These are phyloP conservation scores for Drosophila dunni DNA, from an alignment of 1,140 invertebrate species.

Conservation along the genomic window DNA sequence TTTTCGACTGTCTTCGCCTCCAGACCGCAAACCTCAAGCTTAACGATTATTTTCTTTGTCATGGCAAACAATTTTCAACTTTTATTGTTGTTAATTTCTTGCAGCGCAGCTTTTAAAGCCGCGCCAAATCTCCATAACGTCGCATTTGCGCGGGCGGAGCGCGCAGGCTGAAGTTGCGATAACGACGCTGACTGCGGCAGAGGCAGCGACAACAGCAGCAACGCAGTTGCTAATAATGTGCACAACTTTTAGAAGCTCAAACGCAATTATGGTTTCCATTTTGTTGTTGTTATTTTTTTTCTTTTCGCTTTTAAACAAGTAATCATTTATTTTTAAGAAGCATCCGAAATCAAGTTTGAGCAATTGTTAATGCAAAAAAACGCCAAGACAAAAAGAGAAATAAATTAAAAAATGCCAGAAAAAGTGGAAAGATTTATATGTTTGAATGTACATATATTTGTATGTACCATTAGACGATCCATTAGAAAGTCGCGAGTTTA, in stretches of 20 bases:
- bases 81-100: constrained; percentile 79
- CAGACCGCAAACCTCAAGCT: constrained; percentile 42
- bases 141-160: constrained; percentile 32
- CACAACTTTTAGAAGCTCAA: constrained; percentile 46
- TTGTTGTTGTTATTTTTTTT: constrained; percentile 35
- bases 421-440: constrained; percentile 61
- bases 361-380: constrained; percentile 68
- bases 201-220: neutral
- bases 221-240: constrained; percentile 47
- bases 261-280: constrained; percentile 55
- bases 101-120: constrained; percentile 54
- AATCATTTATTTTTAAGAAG: constrained; percentile 76
- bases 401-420: constrained; percentile 31
- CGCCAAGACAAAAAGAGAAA: constrained; percentile 33
- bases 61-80: constrained; percentile 75
- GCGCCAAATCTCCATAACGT: constrained; percentile 39
- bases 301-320: constrained; percentile 54
- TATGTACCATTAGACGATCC: constrained; percentile 37
- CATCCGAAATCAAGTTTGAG: constrained; percentile 74
- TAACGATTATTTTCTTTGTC: constrained; percentile 75
- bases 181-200: neutral
- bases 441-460: constrained; percentile 15
- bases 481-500: constrained; percentile 51
- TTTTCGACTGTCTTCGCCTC: constrained; percentile 51
- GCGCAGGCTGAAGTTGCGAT: constrained; percentile 14